Base-by-base conservation (phyloP, 2,113 vertebrate genomes). In the Amblyopsis rosae region DNA sequence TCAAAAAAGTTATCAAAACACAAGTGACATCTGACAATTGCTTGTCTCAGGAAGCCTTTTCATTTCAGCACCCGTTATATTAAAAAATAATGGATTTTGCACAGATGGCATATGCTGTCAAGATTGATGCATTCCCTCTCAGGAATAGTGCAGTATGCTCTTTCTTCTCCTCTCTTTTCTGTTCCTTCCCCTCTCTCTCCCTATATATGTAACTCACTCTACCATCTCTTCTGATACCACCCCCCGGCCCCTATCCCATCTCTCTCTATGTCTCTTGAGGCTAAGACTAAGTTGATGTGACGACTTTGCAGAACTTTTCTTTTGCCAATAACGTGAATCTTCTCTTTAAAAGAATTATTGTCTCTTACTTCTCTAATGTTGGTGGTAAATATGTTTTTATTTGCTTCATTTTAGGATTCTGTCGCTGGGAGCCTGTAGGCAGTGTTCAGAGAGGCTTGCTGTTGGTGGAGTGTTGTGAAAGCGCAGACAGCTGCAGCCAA, bases 41-140 rank as follows among this genome's bases (percentile, higher is more conserved):
- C 89, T 88, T 89, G 89, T 91, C 91, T 90, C 82, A 85, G 85
- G 83, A 87, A 91, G 89, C 85, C 87, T 89, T 92, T 91, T 92
- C 90, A 92, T 91, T 93, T 87, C 87, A 85, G 74, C 64, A 61
- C 82, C 80, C 75, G 85, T 84, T 92, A 86, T 92, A 93, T 93
- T 92, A 92, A 92, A 93, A 92, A 93, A 90, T 88, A 93, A 92
- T 92, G 88, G 89, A 89, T 93, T 92, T 92, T 86, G 84, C 87
- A 87, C 82, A 86, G 81, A 85, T 48, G 79, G 83, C 89, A 91
- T 91, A 89, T 88, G 89, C 89, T 92, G 87, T 89, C 90, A 91
- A 87, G 88, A 88, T 86, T 90, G 86, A 92, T 90, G 86, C 81
- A 64, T 80, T 86, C 86, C 77, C 91, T 86, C 91, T 19, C 70